Percentiles rank a stretch among this genome's conserved stretches.
These are phyloP conservation scores for Drosophila kohkoa DNA, from an alignment of 1,140 invertebrate species.

Conservation along the genomic window DNA sequence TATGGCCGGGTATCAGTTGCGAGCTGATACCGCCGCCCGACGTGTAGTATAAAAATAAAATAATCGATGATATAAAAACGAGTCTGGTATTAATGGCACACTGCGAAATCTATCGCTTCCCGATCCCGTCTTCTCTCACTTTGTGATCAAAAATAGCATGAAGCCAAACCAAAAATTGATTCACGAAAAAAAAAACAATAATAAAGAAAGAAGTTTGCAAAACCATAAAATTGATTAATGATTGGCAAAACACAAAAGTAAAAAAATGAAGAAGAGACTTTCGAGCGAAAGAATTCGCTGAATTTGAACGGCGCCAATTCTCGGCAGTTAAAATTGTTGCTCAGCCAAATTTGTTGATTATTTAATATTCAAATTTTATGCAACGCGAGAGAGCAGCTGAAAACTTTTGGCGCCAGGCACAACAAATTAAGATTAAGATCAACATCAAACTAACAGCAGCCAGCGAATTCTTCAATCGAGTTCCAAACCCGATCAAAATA, in stretches of 20 bases:
- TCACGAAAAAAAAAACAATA: conserved; percentile 38
- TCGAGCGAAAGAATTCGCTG: conserved; percentile 9
- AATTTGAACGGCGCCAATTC: conserved; percentile 31
- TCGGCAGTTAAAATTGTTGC: conserved; percentile 29
- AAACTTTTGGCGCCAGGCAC: conserved; percentile 70
- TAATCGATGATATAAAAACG: conserved; percentile 56
- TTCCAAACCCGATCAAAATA: conserved; percentile 35
- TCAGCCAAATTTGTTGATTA: conserved; percentile 52
- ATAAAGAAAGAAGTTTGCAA: conserved; percentile 36
- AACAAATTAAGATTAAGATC: conserved; percentile 81
- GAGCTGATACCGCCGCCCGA: conserved; percentile 27
- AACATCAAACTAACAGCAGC: conserved; percentile 64
- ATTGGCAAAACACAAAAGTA: conserved; percentile 1
- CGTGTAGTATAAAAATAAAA: conserved; percentile 35
- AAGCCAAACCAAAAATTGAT: conserved; percentile 42
- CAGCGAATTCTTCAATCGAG: conserved; percentile 51
- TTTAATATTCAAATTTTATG: conserved; percentile 70
- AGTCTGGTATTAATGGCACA: conserved; percentile 14
- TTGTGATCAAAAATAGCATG: conserved; percentile 16
- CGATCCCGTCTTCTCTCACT: not conserved
- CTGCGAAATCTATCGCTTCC: not conserved
- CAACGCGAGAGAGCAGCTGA: conserved; percentile 20
- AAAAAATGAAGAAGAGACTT: not conserved
- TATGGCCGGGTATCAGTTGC: conserved; percentile 37
- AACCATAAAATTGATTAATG: conserved; percentile 69